Conservation (phyloP, 2,888 invertebrate species). For the Stenurella melanura region DNA sequence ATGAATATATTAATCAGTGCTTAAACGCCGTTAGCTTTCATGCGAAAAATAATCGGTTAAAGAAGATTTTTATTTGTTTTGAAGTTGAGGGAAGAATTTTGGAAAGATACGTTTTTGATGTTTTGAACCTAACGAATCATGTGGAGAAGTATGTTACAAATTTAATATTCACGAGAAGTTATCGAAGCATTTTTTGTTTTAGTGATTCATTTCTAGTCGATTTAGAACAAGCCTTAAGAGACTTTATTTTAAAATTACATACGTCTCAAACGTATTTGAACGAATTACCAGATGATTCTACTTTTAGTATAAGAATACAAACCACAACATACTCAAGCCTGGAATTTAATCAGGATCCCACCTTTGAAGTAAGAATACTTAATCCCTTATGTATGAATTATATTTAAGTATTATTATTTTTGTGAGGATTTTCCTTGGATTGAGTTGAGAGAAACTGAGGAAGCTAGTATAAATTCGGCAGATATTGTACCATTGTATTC, state of each 20-base stretch:
- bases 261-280: constrained; percentile 74
- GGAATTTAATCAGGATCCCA: constrained; percentile 75
- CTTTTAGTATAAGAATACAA: constrained; percentile 78
- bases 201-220: constrained; percentile 79
- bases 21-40: constrained; percentile 75
- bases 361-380: constrained; percentile 70
- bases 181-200: constrained; percentile 45
- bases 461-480: constrained; percentile 60
- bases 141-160: constrained; percentile 49
- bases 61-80: constrained; percentile 74
- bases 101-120: constrained; percentile 74
- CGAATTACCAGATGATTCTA: constrained; percentile 75
- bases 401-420: constrained; percentile 23
- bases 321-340: constrained; percentile 78
- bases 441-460: constrained; percentile 63
- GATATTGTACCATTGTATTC: constrained; percentile 73
- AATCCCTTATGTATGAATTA: neutral
- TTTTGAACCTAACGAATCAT: constrained; percentile 61
- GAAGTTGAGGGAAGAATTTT: constrained; percentile 71
- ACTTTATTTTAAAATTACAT: constrained; percentile 78
- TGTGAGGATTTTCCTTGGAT: constrained; percentile 75
- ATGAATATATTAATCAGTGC: constrained; percentile 77
- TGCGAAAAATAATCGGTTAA: constrained; percentile 74
- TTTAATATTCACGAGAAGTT: neutral
- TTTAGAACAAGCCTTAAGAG: constrained; percentile 78